A percentile compares a stretch with the other conserved stretches of the same genome.
Conservation (phyloP, 2,113 vertebrate species). For the Mandrillus leucophaeus region DNA sequence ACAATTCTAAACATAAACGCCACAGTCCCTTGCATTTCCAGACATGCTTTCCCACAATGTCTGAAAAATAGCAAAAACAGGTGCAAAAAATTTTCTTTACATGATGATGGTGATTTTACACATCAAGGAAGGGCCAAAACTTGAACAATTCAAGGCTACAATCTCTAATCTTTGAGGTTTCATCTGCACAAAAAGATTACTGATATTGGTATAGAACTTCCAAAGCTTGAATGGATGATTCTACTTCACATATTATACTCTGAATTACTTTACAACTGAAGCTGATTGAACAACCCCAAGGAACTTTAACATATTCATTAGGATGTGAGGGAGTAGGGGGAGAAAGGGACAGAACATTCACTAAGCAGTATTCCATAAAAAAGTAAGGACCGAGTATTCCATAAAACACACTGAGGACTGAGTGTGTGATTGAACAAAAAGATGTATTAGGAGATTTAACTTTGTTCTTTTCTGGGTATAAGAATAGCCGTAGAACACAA, state of each 20-base stretch:
- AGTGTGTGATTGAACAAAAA: conserved; percentile 75
- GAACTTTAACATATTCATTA: conserved; percentile 64
- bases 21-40: background rate
- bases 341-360: background rate
- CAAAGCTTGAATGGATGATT: background rate
- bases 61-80: background rate
- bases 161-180: conserved; percentile 9
- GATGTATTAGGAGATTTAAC: conserved; percentile 70
- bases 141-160: background rate
- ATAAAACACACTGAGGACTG: conserved; percentile 37
- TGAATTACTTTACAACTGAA: background rate
- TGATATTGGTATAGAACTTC: background rate
- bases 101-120: background rate
- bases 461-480: conserved; percentile 70
- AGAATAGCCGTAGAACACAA: conserved; percentile 70
- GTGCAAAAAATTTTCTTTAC: background rate
- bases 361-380: conserved; percentile 44
- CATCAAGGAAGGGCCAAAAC: background rate
- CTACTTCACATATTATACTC: background rate
- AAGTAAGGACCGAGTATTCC: conserved; percentile 35
- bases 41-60: background rate
- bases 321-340: conserved; percentile 4
- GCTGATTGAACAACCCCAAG: conserved; percentile 39
- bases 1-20: background rate
- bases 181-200: background rate